A percentile compares a stretch with the other conserved stretches of the same genome.
Conservation (phyloP, 2,797 vertebrate species). For the Lepilemur ruficaudatus region DNA sequence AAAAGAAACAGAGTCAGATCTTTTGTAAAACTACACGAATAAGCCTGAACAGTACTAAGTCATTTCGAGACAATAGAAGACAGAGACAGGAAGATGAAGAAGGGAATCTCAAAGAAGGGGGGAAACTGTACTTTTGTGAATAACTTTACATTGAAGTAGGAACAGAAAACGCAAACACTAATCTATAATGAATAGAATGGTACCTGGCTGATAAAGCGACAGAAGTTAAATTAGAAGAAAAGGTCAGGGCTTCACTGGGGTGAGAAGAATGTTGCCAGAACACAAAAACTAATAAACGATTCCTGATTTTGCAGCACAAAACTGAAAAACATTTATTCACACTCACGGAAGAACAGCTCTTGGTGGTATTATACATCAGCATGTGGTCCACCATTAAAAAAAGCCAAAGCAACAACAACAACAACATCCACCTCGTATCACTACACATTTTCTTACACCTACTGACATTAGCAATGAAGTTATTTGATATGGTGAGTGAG, state of each 20-base stretch:
- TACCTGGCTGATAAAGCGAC: constrained; percentile 66
- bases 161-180: constrained; percentile 72
- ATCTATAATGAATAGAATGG: constrained; percentile 72
- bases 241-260: constrained; percentile 77
- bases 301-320: constrained; percentile 59
- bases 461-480: constrained; percentile 61
- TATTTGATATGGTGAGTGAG: constrained; percentile 42
- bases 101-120: neutral
- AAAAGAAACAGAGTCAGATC: constrained; percentile 44
- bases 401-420: neutral
- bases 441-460: constrained; percentile 68
- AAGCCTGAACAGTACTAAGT: neutral
- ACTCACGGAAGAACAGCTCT: constrained; percentile 74
- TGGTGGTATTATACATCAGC: constrained; percentile 76
- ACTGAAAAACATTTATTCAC: constrained; percentile 75
- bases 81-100: neutral
- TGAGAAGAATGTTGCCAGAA: constrained; percentile 73
- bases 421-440: neutral
- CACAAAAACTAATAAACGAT: constrained; percentile 80
- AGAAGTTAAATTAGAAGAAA: constrained; percentile 72
- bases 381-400: constrained; percentile 79
- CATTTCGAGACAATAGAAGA: neutral
- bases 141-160: constrained; percentile 60
- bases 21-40: constrained; percentile 57
- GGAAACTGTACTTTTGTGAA: constrained; percentile 68